Conservation (phyloP, 2,797 vertebrate species). For the Falco biarmicus region DNA sequence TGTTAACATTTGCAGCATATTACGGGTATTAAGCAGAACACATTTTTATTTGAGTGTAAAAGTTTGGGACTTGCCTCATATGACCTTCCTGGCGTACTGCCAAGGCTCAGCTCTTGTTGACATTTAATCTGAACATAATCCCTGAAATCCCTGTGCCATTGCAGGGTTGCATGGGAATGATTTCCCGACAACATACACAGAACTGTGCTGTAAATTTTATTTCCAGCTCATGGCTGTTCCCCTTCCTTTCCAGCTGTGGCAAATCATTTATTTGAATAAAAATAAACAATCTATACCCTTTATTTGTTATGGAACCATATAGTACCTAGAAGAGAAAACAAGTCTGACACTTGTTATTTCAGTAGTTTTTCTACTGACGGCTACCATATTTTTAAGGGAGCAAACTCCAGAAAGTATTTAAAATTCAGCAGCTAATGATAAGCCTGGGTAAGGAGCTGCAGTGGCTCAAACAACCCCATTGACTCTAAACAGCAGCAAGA, state of each 20-base stretch:
- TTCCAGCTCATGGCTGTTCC: neutral
- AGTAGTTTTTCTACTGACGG: neutral
- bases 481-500: constrained; percentile 16
- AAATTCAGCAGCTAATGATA: constrained; percentile 1
- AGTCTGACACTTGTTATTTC: neutral
- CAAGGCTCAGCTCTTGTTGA: constrained; percentile 34
- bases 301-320: neutral
- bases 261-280: neutral
- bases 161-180: constrained; percentile 34
- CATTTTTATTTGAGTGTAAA: neutral
- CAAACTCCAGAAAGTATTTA: neutral
- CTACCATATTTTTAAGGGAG: neutral
- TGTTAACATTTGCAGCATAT: neutral
- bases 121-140: constrained; percentile 72
- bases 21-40: neutral
- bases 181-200: neutral
- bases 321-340: neutral
- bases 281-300: neutral
- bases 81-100: constrained; percentile 2
- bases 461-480: neutral
- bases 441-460: neutral
- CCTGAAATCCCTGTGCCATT: constrained; percentile 46
- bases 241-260: neutral
- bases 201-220: neutral
- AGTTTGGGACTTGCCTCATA: constrained; percentile 33